Evolutionary conservation across 2,888 invertebrate species (phyloP).

Genomic region (Chloroclystis v-ata): DNA sequence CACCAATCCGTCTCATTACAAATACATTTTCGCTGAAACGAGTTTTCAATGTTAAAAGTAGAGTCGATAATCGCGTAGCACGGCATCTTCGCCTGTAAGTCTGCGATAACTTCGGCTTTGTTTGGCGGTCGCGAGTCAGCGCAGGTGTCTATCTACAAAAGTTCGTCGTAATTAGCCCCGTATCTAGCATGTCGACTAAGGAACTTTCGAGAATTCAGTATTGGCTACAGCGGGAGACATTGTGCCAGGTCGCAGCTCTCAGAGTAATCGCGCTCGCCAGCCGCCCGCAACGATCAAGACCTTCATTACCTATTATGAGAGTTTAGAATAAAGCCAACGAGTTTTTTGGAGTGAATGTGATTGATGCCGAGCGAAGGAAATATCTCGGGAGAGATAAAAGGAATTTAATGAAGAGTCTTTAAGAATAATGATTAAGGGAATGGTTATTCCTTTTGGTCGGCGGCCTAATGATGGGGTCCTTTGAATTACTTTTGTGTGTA

Average conservation of each 20-base stretch:
- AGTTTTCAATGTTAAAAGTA: conserved; percentile 37
- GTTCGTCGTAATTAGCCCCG: conserved; percentile 73
- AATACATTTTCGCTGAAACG: conserved; percentile 37
- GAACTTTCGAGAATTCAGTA: conserved; percentile 73
- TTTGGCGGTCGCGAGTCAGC: conserved; percentile 66
- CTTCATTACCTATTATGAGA: conserved; percentile 79
- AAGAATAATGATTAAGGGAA: conserved; percentile 78
- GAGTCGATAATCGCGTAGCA: conserved; percentile 48
- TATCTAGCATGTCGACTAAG: conserved; percentile 69
- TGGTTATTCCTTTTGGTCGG: conserved; percentile 75
- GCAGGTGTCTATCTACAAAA: conserved; percentile 78
- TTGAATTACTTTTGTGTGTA: conserved; percentile 69
- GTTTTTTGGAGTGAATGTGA: conserved; percentile 77
- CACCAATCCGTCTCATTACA: conserved; percentile 46
- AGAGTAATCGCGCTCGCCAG: conserved; percentile 74
- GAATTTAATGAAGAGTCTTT: conserved; percentile 79
- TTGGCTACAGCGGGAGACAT: conserved; percentile 70
- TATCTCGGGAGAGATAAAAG: conserved; percentile 77
- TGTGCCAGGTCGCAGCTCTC: conserved; percentile 55
- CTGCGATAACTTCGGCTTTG: conserved; percentile 75
- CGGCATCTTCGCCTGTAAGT: conserved; percentile 55
- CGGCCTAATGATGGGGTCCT: conserved; percentile 71
- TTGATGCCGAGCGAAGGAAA: conserved; percentile 75
- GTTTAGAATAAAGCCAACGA: conserved; percentile 78
- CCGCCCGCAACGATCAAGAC: conserved; percentile 69